Evolutionary conservation across 1,140 invertebrate species (phyloP), one percentile per base, ranked within the genome.

Genomic region (Mizuhopecten yessoensis): DNA sequence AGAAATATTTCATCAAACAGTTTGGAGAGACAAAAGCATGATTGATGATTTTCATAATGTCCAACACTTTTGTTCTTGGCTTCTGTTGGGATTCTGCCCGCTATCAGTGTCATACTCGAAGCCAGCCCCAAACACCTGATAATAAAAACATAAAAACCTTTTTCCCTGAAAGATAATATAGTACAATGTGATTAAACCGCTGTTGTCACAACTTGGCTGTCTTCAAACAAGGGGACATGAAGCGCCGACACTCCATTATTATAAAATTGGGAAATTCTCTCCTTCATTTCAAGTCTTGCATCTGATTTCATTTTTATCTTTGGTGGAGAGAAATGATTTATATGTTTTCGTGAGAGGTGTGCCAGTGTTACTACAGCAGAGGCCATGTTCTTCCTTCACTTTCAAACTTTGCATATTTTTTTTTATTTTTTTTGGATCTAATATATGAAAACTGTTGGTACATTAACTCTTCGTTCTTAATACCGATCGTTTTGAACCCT

Each of bases 241-340:
- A 75, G 57, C 57, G 0, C 1, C 29, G 23, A 5, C 57, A 17
- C n/a, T 29, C 57, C 57, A 75, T 75, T 75, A 75, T 29, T 75
- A 75, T 29, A 75, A 29, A n/a, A 29, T 29, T 5, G n/a, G n/a
- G 57, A 75, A 75, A 29, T 75, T 75, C 57, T 75, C 57, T 75
- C 57, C 57, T 75, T 75, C 23, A 75, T 75, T 75, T 75, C 57
- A 75, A 75, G n/a, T 29, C 57, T n/a, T 75, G 57, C 57, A 75
- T 75, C 57, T 75, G 57, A 75, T 75, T 75, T 75, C 57, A 29
- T 75, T 75, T 75, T 75, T 75, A 75, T 75, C 57, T 75, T 29
- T n/a, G 1, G 11, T 75, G 23, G 57, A n/a, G 57, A 75, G 57
- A 75, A 75, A 75, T 75, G 57, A 75, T 75, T 75, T 75, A 75